Conservation (phyloP, 2,113 vertebrate species). For the Willisornis vidua region DNA sequence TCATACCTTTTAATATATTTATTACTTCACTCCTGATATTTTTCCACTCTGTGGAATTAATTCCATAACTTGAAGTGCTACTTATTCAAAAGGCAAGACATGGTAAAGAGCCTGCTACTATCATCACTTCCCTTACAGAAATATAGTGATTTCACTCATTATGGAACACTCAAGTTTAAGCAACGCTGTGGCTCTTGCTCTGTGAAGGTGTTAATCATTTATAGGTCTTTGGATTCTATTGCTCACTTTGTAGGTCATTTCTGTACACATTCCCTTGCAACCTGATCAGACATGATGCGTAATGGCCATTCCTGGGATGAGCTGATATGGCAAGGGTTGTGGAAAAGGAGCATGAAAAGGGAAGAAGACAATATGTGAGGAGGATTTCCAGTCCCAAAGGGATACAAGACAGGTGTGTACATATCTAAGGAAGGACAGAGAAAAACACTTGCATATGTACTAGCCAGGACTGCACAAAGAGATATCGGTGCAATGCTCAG, state of each 20-base stretch:
- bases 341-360: neutral
- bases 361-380: neutral
- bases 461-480: neutral
- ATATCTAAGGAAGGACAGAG: neutral
- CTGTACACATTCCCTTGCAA: neutral
- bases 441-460: neutral
- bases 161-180: constrained; percentile 55
- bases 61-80: constrained; percentile 54
- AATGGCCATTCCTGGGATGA: neutral
- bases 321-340: neutral
- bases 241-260: constrained; percentile 36
- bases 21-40: constrained; percentile 48
- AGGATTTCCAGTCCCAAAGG: neutral
- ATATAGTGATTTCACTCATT: constrained; percentile 44
- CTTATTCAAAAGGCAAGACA: constrained; percentile 54
- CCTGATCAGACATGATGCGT: neutral
- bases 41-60: constrained; percentile 53
- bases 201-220: constrained; percentile 36
- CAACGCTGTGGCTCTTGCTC: neutral
- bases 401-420: neutral
- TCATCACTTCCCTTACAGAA: constrained; percentile 28
- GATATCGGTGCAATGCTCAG: neutral
- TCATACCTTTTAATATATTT: constrained; percentile 48
- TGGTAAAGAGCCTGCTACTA: constrained; percentile 24
- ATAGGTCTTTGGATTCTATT: neutral